These are phyloP conservation scores for Orthonychiurus folsomi DNA, from an alignment of 2,888 invertebrate species.

Conservation along the genomic window DNA sequence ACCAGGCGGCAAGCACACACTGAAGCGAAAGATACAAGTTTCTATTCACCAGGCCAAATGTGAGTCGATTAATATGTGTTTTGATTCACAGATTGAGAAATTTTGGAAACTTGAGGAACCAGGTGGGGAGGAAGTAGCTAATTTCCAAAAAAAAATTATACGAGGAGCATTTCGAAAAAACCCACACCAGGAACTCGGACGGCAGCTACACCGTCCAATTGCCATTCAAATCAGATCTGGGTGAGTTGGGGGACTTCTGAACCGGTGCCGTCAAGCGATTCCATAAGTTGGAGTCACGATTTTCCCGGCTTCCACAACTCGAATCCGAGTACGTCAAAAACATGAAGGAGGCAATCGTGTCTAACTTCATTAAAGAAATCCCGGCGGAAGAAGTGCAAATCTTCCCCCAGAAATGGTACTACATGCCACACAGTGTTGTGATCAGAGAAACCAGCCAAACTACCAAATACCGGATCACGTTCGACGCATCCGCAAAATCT, in stretches of 20 bases:
- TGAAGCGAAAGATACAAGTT: no score
- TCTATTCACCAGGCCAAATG: no score
- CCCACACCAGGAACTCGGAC: no score
- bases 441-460: neutral
- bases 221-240: neutral
- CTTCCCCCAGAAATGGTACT: neutral
- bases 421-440: slow-evolving; percentile 2
- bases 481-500: neutral
- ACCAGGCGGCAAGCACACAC: no score
- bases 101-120: no score
- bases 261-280: neutral
- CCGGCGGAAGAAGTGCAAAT: neutral
- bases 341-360: neutral
- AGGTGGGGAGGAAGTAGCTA: no score
- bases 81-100: no score
- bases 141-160: no score
- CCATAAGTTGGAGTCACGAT: neutral
- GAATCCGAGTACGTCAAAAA: neutral
- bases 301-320: neutral
- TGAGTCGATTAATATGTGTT: no score
- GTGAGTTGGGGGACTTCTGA: neutral
- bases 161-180: no score
- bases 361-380: neutral
- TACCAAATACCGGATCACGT: slow-evolving; percentile 3
- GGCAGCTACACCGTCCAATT: slow-evolving; percentile 2